A percentile compares a stretch with the other conserved stretches of the same genome.
phyloP scores from a whole-genome alignment of 2,888 invertebrate genomes.

The Elmis aenea region DNA sequence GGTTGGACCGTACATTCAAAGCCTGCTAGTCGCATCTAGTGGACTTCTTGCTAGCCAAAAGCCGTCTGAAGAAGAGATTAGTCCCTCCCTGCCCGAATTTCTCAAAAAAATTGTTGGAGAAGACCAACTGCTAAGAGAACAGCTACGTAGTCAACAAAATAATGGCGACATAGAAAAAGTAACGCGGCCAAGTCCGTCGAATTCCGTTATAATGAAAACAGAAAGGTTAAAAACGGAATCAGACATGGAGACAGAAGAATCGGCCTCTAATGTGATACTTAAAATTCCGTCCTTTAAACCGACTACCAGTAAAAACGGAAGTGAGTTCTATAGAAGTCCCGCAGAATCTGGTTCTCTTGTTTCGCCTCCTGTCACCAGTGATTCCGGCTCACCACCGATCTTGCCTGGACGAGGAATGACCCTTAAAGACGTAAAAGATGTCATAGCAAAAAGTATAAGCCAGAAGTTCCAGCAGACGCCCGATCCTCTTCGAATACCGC shows the following conservation, averaged over 20 bases:
- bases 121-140: conserved; percentile 45
- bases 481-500: conserved; percentile 47
- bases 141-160: conserved; percentile 27
- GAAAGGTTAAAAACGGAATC: conserved; percentile 41
- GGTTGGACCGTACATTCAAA: conserved; percentile 53
- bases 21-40: conserved; percentile 46
- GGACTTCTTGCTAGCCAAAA: conserved; percentile 35
- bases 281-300: conserved; percentile 92
- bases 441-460: conserved; percentile 88
- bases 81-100: conserved; percentile 50
- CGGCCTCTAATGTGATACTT: conserved; percentile 71
- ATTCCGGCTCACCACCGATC: conserved; percentile 55
- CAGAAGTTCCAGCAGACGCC: conserved; percentile 69
- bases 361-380: conserved; percentile 48
- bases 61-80: conserved; percentile 41
- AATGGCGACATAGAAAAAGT: conserved; percentile 40
- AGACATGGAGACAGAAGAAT: conserved; percentile 50
- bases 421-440: conserved; percentile 85
- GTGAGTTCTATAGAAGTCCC: conserved; percentile 44
- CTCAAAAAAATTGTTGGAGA: conserved; percentile 54
- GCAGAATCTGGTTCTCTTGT: conserved; percentile 38
- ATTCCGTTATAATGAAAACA: conserved; percentile 41
- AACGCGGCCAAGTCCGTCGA: conserved; percentile 43
- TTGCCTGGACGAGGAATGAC: conserved; percentile 55
- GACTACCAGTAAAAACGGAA: conserved; percentile 48